Evolutionary conservation across 1,140 invertebrate genomes (phyloP).

Genomic region (Maniola jurtina): DNA sequence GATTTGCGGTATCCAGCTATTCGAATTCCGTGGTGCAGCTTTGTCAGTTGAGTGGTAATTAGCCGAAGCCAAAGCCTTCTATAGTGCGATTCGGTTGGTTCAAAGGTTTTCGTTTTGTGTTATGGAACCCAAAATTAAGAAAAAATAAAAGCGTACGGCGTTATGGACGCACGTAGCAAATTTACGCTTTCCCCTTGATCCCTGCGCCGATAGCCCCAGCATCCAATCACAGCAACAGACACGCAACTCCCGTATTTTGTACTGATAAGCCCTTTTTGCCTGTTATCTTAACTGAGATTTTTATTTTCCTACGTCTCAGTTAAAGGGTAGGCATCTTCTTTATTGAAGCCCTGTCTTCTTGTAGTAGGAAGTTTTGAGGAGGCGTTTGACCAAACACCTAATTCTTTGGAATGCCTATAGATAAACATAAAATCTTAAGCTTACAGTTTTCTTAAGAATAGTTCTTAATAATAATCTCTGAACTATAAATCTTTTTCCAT

Average conservation of each 20-base stretch:
- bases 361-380: too few relatives aligned
- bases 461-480: not conserved
- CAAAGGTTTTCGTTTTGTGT: not conserved
- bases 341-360: not conserved
- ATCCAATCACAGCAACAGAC: conserved; percentile 24
- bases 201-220: conserved; percentile 14
- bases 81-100: too few relatives aligned
- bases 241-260: conserved; percentile 21
- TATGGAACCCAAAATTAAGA: conserved; percentile 13
- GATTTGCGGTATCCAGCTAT: too few relatives aligned
- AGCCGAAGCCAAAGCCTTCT: too few relatives aligned
- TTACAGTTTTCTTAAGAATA: too few relatives aligned
- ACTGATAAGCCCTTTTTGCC: conserved; percentile 22
- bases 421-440: too few relatives aligned
- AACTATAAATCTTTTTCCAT: not conserved
- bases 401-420: too few relatives aligned
- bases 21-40: too few relatives aligned
- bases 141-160: conserved; percentile 15
- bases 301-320: not conserved
- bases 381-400: too few relatives aligned
- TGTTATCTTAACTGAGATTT: conserved; percentile 19
- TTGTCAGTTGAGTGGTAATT: not conserved
- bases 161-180: conserved; percentile 23
- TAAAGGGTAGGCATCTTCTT: not conserved
- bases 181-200: conserved; percentile 25